These are phyloP conservation scores for Euspilapteryx auroguttella DNA, from an alignment of 2,888 invertebrate species.

Conservation along the genomic window DNA sequence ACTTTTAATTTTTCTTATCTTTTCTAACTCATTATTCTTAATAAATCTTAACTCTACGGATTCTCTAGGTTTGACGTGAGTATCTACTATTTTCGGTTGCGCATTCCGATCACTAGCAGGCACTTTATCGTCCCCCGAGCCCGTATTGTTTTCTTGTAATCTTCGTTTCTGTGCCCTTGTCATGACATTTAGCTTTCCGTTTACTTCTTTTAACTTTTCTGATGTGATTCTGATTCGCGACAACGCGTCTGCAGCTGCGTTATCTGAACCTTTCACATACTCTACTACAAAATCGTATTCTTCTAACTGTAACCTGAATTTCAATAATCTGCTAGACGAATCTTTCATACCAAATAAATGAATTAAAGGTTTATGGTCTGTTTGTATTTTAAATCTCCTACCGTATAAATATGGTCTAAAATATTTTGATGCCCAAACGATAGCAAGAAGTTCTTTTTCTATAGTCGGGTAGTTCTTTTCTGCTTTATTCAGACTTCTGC, in stretches of 20 bases:
- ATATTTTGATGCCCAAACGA: neutral
- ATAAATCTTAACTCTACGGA: constrained; percentile 7
- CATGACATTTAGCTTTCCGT: constrained; percentile 4
- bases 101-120: constrained; percentile 7
- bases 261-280: constrained; percentile 9
- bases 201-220: constrained; percentile 8
- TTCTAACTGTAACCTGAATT: neutral
- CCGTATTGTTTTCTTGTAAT: neutral
- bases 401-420: constrained; percentile 1
- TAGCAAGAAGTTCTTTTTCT: neutral
- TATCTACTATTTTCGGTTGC: constrained; percentile 9
- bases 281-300: constrained; percentile 7
- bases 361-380: neutral
- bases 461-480: neutral
- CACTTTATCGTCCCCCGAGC: constrained; percentile 4
- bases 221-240: constrained; percentile 8
- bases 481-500: constrained; percentile 1
- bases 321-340: neutral
- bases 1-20: constrained; percentile 4
- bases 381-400: neutral
- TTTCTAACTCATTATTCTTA: constrained; percentile 3
- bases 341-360: constrained; percentile 1
- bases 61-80: constrained; percentile 8
- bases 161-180: constrained; percentile 7
- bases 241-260: constrained; percentile 9